A percentile compares a stretch with the other conserved stretches of the same genome.
phyloP scores from a whole-genome alignment of 1,140 invertebrate species.

The Mamestra configurata region DNA sequence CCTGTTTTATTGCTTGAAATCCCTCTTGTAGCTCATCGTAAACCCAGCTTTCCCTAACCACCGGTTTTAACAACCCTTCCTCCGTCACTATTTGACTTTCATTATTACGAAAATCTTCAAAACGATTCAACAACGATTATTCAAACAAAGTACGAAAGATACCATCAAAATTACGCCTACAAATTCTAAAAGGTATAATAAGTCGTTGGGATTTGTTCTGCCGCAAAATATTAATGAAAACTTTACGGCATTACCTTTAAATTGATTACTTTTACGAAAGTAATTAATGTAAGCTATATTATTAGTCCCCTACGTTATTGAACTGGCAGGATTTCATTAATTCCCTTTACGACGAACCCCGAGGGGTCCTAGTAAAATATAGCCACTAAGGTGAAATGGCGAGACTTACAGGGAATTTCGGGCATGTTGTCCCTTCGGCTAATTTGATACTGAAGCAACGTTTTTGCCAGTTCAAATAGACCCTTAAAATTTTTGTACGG shows the following conservation, averaged over 20 bases:
- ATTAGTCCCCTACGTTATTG: slow-evolving; percentile 53
- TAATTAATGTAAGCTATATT: slow-evolving; percentile 47
- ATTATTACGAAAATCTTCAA: slow-evolving; percentile 31
- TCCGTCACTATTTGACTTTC: slow-evolving; percentile 18
- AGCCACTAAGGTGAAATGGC: slow-evolving; percentile 50
- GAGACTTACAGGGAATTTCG: slow-evolving; percentile 57
- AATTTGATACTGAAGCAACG: slow-evolving; percentile 55
- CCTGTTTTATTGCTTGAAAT: not conserved
- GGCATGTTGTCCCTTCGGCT: slow-evolving; percentile 55
- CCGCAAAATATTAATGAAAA: slow-evolving; percentile 34
- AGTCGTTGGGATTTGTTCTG: slow-evolving; percentile 11
- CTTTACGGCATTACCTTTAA: slow-evolving; percentile 25
- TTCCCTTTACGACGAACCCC: slow-evolving; percentile 64
- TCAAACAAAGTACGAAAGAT: slow-evolving; percentile 32
- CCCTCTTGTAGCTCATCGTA: not conserved
- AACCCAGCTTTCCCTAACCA: not conserved
- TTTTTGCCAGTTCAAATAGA: slow-evolving; percentile 21
- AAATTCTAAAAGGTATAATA: slow-evolving; percentile 28
- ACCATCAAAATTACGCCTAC: slow-evolving; percentile 22
- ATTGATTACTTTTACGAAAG: slow-evolving; percentile 48
- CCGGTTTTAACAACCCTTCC: slow-evolving; percentile 13
- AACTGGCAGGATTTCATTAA: slow-evolving; percentile 64
- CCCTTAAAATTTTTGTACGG: slow-evolving; percentile 24
- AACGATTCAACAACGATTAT: slow-evolving; percentile 14
- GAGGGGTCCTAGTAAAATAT: slow-evolving; percentile 60